Base-by-base conservation (phyloP, 2,888 invertebrate species). In the Orchestes rusci region DNA sequence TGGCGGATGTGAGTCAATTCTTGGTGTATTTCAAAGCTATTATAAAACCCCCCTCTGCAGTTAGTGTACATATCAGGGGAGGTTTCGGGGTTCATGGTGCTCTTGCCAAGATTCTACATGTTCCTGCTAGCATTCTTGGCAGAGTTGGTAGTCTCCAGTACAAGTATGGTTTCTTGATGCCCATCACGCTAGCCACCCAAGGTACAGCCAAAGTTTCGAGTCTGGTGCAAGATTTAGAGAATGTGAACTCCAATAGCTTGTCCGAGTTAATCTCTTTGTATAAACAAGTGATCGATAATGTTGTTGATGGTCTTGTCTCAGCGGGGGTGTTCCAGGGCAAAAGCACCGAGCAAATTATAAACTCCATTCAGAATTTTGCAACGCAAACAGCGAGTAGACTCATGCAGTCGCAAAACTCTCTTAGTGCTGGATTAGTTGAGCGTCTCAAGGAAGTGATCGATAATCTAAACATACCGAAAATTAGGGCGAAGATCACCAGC, bases 251-350 rank as follows among this genome's bases (percentile, higher is more conserved):
- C 10, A 19, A 16, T 10, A 10, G 16, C 8, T 13, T 17, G 3
- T 20, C 23, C 7, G 4, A 36, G 5, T 18, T 36, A 16, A 7
- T 42, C 16, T 1, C 15, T 28, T 4, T 30, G 15, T 27, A 36
- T 2, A 29, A 42, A 20, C 5, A 30, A 4, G 8, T 42, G 1
- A 4, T 36, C 2, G 15, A 13, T 8, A 13, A 36, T 29, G 8
- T 43, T 0, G 13, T 43, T 4, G 31, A 37, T 27, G 18, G n/a
- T 2, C 12, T 42, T 12, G 41, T 46, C 7, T 16, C 10, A 5
- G 10, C 38, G 18, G 46, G 46, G 4, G 42, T 46, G 4, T 16
- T 46, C 2, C 46, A 46, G 38, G 48, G 48, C 12, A 44, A 37
- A 44, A 36, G 44, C 10, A 18, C 16, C n/a, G 37, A 44, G 16